These are phyloP conservation scores for Troides helena DNA, from an alignment of 2,888 invertebrate species.

Conservation along the genomic window DNA sequence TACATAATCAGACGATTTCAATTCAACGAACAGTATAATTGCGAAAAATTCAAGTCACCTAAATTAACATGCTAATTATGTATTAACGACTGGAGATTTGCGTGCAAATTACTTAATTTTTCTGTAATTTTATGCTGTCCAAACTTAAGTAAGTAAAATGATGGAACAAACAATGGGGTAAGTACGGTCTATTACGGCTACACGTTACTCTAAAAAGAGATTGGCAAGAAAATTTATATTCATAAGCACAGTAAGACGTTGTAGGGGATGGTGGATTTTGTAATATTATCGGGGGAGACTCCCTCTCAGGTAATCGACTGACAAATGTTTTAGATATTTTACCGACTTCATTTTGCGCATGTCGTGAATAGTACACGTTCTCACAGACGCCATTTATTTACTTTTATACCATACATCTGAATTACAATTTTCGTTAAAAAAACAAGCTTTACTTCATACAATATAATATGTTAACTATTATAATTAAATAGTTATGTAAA, in stretches of 20 bases:
- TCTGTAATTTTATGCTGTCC: neutral
- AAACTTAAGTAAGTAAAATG: constrained; percentile 2
- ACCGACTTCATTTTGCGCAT: constrained; percentile 74
- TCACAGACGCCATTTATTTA: neutral
- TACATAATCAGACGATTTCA: constrained; percentile 27
- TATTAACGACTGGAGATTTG: constrained; percentile 19
- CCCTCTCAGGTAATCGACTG: constrained; percentile 77
- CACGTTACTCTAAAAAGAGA: constrained; percentile 50
- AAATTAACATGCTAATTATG: constrained; percentile 24
- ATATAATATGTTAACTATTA: too few relatives aligned
- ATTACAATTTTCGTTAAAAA: neutral
- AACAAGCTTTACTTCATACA: neutral
- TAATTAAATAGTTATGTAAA: too few relatives aligned
- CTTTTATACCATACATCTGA: neutral
- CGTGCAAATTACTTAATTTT: constrained; percentile 10
- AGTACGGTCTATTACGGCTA: constrained; percentile 35
- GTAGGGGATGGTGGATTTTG: constrained; percentile 59
- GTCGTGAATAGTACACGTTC: constrained; percentile 45
- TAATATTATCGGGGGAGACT: constrained; percentile 63
- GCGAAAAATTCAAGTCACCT: constrained; percentile 22
- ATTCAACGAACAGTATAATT: constrained; percentile 21
- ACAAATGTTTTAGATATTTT: constrained; percentile 78
- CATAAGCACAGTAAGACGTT: constrained; percentile 64
- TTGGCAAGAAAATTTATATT: constrained; percentile 66
- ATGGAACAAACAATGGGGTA: constrained; percentile 14